Conservation (phyloP, 2,888 invertebrate genomes). For the Cotesia congregata region DNA sequence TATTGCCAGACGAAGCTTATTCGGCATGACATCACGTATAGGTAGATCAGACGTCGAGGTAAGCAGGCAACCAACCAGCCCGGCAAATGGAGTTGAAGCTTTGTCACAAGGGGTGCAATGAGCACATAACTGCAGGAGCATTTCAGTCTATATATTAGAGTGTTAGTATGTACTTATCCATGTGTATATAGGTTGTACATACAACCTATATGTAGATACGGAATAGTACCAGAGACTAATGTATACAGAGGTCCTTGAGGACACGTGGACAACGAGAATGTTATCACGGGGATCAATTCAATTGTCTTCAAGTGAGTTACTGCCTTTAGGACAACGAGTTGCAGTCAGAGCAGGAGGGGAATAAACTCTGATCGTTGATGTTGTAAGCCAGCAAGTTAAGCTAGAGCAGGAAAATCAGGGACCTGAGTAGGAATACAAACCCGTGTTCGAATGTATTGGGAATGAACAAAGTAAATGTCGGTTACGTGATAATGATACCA, state of each 20-base stretch:
- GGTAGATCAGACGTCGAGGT: slow-evolving; percentile 33
- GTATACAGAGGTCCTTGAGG: slow-evolving; percentile 20
- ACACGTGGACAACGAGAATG: slow-evolving; percentile 32
- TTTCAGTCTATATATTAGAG: background rate
- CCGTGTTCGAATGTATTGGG: background rate
- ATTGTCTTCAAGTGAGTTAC: slow-evolving; percentile 35
- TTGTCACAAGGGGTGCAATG: slow-evolving; percentile 33
- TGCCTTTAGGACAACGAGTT: slow-evolving; percentile 24
- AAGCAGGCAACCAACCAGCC: slow-evolving; percentile 15
- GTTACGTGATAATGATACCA: slow-evolving; percentile 29
- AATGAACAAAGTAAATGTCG: slow-evolving; percentile 28
- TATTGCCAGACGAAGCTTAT: background rate
- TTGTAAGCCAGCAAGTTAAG: background rate
- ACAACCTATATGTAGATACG: background rate
- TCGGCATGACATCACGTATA: background rate
- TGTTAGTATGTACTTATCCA: slow-evolving; percentile 16
- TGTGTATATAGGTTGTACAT: slow-evolving; percentile 3
- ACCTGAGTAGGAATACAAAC: background rate
- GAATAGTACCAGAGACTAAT: slow-evolving; percentile 3
- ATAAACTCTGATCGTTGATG: slow-evolving; percentile 9
- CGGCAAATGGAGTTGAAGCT: slow-evolving; percentile 31
- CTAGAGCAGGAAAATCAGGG: slow-evolving; percentile 14
- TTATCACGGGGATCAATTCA: slow-evolving; percentile 25
- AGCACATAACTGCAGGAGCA: slow-evolving; percentile 36
- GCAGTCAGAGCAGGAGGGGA: background rate